A percentile compares a stretch with the other conserved stretches of the same genome.
phyloP scores from a whole-genome alignment of 1,140 invertebrate species.

The Hestina assimilis region DNA sequence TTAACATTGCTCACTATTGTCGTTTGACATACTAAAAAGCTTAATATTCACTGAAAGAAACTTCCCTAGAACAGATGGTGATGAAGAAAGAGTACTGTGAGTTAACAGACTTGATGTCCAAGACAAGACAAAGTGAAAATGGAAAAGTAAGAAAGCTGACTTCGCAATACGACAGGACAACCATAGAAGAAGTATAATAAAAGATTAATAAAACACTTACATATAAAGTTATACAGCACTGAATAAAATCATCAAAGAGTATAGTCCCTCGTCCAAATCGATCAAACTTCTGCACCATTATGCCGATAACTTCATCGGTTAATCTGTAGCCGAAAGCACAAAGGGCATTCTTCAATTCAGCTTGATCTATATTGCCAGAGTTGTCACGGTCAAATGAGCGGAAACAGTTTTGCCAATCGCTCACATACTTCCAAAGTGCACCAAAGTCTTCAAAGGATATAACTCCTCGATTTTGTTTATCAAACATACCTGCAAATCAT shows the following conservation, averaged over 20 bases:
- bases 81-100: too few species aligned
- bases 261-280: constrained; percentile 93
- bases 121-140: too few species aligned
- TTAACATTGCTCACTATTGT: too few species aligned
- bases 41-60: too few species aligned
- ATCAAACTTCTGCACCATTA: constrained; percentile 96
- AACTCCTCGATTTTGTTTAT: constrained; percentile 91
- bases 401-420: constrained; percentile 99
- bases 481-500: constrained; percentile 94
- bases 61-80: too few species aligned
- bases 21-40: too few species aligned
- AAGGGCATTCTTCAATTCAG: constrained; percentile 93
- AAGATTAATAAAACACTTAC: constrained; percentile 81
- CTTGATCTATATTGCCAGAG: constrained; percentile 96
- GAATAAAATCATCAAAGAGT: constrained; percentile 99
- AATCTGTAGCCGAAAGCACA: constrained; percentile 95
- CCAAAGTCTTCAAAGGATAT: constrained; percentile 98
- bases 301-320: constrained; percentile 89
- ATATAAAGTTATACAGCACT: constrained; percentile 95
- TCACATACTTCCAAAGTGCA: constrained; percentile 98
- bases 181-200: too few species aligned
- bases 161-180: too few species aligned
- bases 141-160: too few species aligned
- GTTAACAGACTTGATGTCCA: too few species aligned
- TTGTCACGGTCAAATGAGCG: constrained; percentile 95